Evolutionary conservation across 2,888 invertebrate genomes (phyloP).

Genomic region (Protonemura montana): DNA sequence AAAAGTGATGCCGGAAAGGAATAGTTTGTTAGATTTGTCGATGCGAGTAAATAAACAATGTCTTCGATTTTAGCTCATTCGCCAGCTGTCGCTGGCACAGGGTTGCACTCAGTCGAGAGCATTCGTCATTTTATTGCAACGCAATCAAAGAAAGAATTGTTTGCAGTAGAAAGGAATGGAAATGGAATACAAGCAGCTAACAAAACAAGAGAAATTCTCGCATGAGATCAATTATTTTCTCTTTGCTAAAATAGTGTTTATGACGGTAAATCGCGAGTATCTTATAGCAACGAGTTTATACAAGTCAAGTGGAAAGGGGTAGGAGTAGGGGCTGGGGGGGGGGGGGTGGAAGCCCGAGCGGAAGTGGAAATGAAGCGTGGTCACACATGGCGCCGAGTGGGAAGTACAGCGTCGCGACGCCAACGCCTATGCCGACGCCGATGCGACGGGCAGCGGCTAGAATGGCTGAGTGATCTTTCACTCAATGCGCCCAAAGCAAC

Average conservation of each 20-base stretch:
- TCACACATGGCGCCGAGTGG: not conserved
- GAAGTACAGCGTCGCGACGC: not conserved
- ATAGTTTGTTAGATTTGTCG: constrained; percentile 43
- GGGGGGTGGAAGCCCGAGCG: not conserved
- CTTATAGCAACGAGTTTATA: too few relatives aligned
- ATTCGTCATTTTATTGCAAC: not conserved
- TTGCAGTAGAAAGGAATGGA: not conserved
- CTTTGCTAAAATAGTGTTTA: not conserved
- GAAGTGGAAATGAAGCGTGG: not conserved
- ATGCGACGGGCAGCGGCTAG: too few relatives aligned
- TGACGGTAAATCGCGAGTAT: not conserved
- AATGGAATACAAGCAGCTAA: not conserved
- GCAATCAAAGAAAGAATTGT: not conserved
- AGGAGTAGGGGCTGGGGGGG: not conserved
- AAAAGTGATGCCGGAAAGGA: constrained; percentile 45
- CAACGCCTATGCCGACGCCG: not conserved
- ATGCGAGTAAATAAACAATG: constrained; percentile 43
- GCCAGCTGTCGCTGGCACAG: constrained; percentile 33
- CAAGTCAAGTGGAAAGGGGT: not conserved
- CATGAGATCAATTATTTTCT: not conserved
- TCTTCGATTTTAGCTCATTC: constrained; percentile 28
- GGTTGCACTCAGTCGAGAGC: not conserved
- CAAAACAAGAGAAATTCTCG: not conserved
- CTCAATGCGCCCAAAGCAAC: too few relatives aligned
- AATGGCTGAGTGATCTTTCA: too few relatives aligned